Percentiles rank a stretch among this genome's conserved stretches.
These are phyloP conservation scores for Scaptomyza pallida DNA, from an alignment of 1,140 invertebrate species.

Conservation along the genomic window DNA sequence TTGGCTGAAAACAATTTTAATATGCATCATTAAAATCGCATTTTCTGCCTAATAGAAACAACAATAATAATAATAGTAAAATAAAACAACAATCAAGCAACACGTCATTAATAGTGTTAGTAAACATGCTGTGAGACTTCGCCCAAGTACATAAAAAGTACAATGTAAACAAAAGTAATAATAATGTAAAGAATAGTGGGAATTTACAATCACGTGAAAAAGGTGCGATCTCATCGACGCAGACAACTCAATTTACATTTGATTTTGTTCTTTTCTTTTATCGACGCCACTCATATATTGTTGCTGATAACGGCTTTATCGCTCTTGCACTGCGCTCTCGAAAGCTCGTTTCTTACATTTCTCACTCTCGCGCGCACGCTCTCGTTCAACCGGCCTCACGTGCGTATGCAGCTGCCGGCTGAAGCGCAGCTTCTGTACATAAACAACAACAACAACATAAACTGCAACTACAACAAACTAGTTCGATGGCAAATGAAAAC, in stretches of 20 bases:
- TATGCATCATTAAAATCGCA: conserved; percentile 26
- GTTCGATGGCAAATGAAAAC: conserved; percentile 18
- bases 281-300: not conserved
- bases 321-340: not conserved
- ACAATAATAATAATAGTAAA: conserved; percentile 6
- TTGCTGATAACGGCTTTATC: conserved; percentile 36
- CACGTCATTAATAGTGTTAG: conserved; percentile 9
- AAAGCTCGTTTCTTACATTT: not conserved
- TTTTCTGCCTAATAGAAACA: conserved; percentile 12
- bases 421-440: conserved; percentile 33
- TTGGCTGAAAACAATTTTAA: not conserved
- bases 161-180: not conserved
- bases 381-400: conserved; percentile 46
- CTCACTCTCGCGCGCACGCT: not conserved
- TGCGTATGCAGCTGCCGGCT: conserved; percentile 19
- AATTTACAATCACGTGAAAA: conserved; percentile 29
- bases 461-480: conserved; percentile 20
- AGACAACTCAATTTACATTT: conserved; percentile 23
- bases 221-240: conserved; percentile 2
- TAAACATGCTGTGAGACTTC: conserved; percentile 11
- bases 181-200: conserved; percentile 9
- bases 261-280: conserved; percentile 10
- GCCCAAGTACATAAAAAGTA: conserved; percentile 2
- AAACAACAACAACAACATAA: conserved; percentile 28
- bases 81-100: conserved; percentile 18